Evolutionary conservation across 2,797 vertebrate species (phyloP).

Genomic region (Galagoides demidoff): DNA sequence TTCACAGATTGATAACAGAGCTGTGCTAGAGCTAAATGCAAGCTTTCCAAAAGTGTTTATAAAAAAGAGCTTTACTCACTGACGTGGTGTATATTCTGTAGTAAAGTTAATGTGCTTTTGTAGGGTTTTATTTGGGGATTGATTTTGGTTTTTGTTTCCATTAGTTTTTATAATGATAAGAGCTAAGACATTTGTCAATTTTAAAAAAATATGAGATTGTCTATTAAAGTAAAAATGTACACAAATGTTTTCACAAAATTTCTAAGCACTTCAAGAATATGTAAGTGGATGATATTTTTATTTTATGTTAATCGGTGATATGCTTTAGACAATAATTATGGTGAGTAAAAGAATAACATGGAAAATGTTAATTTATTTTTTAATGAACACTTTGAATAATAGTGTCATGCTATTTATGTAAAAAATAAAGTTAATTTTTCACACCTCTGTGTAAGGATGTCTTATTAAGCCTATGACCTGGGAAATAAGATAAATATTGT

Average conservation of each 20-base stretch:
- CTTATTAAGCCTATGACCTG: slow-evolving; percentile 62
- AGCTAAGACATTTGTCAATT: slow-evolving; percentile 59
- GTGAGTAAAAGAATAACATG: slow-evolving; percentile 76
- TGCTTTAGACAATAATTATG: slow-evolving; percentile 76
- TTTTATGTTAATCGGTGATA: slow-evolving; percentile 68
- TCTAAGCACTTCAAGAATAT: slow-evolving; percentile 75
- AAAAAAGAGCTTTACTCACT: slow-evolving; percentile 99
- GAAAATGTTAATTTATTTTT: slow-evolving; percentile 76
- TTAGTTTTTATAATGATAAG: slow-evolving; percentile 50
- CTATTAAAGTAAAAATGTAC: slow-evolving; percentile 71
- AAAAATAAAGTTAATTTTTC: slow-evolving; percentile 80
- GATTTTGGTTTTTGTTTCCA: slow-evolving; percentile 65
- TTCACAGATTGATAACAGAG: slow-evolving; percentile 96
- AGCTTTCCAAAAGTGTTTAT: slow-evolving; percentile 96
- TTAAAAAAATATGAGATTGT: slow-evolving; percentile 66
- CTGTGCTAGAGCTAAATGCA: slow-evolving; percentile 93
- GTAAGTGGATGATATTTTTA: slow-evolving; percentile 72
- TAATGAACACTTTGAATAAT: slow-evolving; percentile 66
- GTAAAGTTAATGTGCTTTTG: slow-evolving; percentile 72
- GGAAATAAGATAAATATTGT: slow-evolving; percentile 20
- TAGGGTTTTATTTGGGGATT: slow-evolving; percentile 76
- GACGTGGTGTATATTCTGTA: slow-evolving; percentile 84
- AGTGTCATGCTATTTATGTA: slow-evolving; percentile 74
- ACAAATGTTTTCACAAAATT: slow-evolving; percentile 65
- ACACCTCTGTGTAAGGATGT: slow-evolving; percentile 61